Evolutionary conservation across 2,888 invertebrate species (phyloP).

Genomic region (Petrophora chlorosata): DNA sequence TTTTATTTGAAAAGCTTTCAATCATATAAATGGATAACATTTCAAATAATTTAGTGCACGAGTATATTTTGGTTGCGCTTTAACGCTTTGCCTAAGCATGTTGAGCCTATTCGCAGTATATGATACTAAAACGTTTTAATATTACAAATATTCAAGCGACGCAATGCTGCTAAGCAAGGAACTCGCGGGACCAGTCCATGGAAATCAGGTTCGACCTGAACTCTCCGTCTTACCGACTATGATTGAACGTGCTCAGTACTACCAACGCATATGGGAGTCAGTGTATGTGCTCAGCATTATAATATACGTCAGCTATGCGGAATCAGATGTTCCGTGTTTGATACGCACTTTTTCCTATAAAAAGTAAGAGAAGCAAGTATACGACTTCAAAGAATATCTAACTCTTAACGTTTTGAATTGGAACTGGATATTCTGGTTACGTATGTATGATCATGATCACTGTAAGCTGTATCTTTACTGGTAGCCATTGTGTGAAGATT

Average conservation of each 20-base stretch:
- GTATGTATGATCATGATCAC: conserved; percentile 10
- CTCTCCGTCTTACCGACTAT: conserved; percentile 37
- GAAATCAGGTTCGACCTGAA: conserved; percentile 44
- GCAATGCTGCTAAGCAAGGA: conserved; percentile 6
- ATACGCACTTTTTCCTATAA: conserved; percentile 42
- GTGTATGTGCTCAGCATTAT: conserved; percentile 50
- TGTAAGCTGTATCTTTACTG: conserved; percentile 22
- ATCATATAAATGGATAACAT: no score
- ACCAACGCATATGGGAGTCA: conserved; percentile 31
- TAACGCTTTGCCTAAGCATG: no score
- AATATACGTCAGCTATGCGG: conserved; percentile 53
- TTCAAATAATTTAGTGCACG: no score
- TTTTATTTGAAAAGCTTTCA: conserved; percentile 26
- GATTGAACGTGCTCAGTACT: conserved; percentile 29
- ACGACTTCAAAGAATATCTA: conserved; percentile 13
- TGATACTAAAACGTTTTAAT: no score
- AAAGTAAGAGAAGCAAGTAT: conserved; percentile 42
- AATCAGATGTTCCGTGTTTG: conserved; percentile 53
- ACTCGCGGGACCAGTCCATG: conserved; percentile 50
- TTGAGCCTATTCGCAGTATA: no score
- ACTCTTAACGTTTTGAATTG: conserved; percentile 1
- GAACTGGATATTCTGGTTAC: conserved; percentile 24
- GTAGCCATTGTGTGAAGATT: conserved; percentile 30
- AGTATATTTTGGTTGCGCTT: no score
- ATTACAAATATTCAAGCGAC: neutral